Conservation (phyloP, 2,113 vertebrate genomes). For the Rhinogobius similis region DNA sequence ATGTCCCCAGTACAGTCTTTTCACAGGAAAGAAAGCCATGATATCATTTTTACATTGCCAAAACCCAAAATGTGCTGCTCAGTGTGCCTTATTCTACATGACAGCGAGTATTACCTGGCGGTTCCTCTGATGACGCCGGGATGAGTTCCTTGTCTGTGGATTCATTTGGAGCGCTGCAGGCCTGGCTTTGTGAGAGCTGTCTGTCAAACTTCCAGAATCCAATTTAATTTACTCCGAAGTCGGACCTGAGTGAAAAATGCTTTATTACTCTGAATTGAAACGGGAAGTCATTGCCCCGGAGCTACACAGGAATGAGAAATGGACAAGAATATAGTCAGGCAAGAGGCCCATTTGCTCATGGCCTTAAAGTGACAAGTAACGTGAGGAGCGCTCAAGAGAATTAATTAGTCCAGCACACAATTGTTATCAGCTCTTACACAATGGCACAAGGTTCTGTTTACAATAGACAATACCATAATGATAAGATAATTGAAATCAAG, state of each 20-base stretch:
- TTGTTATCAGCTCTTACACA: conserved; percentile 12
- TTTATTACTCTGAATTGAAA: conserved; percentile 43
- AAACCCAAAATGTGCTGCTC: not conserved
- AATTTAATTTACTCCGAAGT: conserved; percentile 39
- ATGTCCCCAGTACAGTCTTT: not conserved
- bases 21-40: not conserved
- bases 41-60: not conserved
- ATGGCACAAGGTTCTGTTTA: not conserved
- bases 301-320: conserved; percentile 43
- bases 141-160: conserved; percentile 14
- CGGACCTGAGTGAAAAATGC: conserved; percentile 38
- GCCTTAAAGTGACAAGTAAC: conserved; percentile 44
- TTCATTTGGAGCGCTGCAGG: conserved; percentile 22
- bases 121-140: conserved; percentile 27
- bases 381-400: conserved; percentile 35
- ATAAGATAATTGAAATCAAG: not conserved
- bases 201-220: conserved; percentile 43
- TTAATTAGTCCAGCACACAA: conserved; percentile 30
- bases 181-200: conserved; percentile 31
- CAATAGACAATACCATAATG: too few species aligned
- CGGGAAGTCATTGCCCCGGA: conserved; percentile 32
- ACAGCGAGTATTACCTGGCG: conserved; percentile 36
- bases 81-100: conserved; percentile 7
- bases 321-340: conserved; percentile 25
- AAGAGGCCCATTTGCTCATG: conserved; percentile 18